Conservation (phyloP, 1,140 invertebrate species). For the Neodiprion lecontei region DNA sequence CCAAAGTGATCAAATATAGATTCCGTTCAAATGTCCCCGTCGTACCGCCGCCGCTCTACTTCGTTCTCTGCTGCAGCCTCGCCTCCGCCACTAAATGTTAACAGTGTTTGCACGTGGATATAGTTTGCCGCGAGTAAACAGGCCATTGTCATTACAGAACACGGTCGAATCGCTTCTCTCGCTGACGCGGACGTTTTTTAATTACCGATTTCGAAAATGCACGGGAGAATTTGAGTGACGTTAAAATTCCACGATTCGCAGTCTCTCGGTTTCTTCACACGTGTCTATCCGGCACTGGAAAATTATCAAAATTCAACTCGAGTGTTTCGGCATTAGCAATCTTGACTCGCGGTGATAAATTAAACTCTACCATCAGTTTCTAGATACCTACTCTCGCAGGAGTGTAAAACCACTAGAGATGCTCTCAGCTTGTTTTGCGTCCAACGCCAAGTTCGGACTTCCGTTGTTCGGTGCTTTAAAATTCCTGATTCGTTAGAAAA, state of each 20-base stretch:
- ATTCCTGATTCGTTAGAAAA: no score
- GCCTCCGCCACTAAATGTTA: neutral
- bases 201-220: neutral
- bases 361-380: no score
- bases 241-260: neutral
- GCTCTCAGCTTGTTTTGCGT: no score
- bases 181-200: neutral
- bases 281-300: neutral
- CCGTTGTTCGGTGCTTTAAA: no score
- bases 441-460: no score
- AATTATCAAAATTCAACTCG: no score
- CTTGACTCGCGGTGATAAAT: no score
- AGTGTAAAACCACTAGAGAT: no score
- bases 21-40: neutral
- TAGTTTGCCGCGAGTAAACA: constrained; percentile 2
- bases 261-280: neutral
- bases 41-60: neutral
- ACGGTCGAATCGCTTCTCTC: neutral
- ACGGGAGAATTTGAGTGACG: no score
- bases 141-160: neutral
- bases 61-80: neutral
- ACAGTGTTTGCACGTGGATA: neutral
- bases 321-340: no score
- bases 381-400: no score
- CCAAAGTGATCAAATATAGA: constrained; percentile 1